Percentiles rank a stretch among this genome's conserved stretches.
These are phyloP conservation scores for Picathartes gymnocephalus DNA, from an alignment of 2,113 vertebrate species.

Conservation along the genomic window DNA sequence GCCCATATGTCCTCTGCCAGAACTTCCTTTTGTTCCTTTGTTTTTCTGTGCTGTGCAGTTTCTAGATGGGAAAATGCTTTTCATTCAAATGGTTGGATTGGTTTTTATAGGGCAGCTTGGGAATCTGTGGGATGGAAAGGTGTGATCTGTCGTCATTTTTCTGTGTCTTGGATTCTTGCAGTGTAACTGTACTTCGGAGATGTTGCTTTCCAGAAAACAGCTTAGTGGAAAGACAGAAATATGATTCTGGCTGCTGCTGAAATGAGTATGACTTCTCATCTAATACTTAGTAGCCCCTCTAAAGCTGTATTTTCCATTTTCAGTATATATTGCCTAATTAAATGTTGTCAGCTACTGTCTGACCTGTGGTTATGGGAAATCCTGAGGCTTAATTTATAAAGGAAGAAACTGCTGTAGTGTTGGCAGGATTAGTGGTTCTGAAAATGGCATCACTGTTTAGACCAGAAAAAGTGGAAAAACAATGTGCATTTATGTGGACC, in stretches of 20 bases:
- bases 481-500: accelerated
- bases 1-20: background rate
- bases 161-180: background rate
- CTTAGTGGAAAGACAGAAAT: background rate
- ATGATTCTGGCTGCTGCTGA: background rate
- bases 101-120: background rate
- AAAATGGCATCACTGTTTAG: background rate
- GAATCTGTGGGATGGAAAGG: background rate
- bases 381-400: background rate
- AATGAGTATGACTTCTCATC: background rate
- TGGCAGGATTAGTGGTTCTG: background rate
- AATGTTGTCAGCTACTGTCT: background rate
- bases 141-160: background rate
- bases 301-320: background rate
- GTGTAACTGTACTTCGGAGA: background rate
- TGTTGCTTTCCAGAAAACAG: background rate
- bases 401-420: background rate
- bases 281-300: background rate
- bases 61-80: background rate
- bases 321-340: background rate
- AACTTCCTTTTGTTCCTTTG: background rate
- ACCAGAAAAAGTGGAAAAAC: background rate
- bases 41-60: background rate
- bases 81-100: background rate
- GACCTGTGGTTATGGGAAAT: background rate